Percentiles rank a stretch among this genome's conserved stretches.
Conservation (phyloP, 1,140 invertebrate species). For the Triops longicaudatus region DNA sequence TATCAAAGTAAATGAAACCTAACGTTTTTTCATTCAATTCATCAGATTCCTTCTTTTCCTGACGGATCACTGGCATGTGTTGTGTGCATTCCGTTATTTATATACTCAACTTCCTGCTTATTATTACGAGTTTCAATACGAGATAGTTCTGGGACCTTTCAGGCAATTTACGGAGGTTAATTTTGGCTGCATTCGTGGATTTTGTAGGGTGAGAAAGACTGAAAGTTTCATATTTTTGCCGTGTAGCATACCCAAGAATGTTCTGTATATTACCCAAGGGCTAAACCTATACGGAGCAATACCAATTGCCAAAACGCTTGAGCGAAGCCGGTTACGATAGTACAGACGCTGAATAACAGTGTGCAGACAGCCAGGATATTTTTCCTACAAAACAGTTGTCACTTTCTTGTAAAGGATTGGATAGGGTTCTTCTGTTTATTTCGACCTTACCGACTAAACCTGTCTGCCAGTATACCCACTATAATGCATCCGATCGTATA, state of each 20-base stretch:
- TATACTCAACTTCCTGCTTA: no score
- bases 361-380: background rate
- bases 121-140: no score
- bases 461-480: conserved; percentile 75
- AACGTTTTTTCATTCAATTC: no score
- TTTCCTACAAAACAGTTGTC: background rate
- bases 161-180: no score
- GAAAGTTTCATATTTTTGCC: no score
- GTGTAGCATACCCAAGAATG: background rate
- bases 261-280: conserved; percentile 37
- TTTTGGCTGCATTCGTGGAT: no score
- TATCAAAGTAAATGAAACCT: no score
- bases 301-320: conserved; percentile 43
- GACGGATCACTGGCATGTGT: no score
- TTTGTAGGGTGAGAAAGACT: no score
- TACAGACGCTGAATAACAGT: conserved; percentile 34
- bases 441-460: conserved; percentile 44
- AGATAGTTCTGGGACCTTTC: no score
- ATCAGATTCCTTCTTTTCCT: no score
- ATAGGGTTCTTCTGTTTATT: background rate
- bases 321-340: conserved; percentile 39
- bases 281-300: conserved; percentile 40
- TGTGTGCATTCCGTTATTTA: no score
- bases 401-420: background rate
- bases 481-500: conserved; percentile 79